Evolutionary conservation across 2,797 vertebrate species (phyloP), one percentile per base, ranked within the genome.

Genomic region (Knipowitschia caucasica): DNA sequence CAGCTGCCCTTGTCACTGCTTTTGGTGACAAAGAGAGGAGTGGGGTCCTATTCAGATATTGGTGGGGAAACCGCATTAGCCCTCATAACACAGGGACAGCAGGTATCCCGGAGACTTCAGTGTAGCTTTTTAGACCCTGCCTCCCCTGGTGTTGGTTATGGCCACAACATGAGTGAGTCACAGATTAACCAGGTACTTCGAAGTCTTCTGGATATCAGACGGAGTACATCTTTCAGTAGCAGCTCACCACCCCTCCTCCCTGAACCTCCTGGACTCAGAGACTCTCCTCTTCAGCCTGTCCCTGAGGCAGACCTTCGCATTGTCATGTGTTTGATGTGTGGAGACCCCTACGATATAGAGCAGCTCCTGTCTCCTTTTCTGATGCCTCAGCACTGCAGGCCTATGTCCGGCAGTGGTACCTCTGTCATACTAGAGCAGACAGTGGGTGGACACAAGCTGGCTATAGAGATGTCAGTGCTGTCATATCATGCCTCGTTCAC

Each of bases 401-500:
- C 95, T 2, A 90, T 93, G 5, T 89, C 90, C 11, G 88, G 86
- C 70, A 78, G 76, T 33, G 89, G 90, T 34, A 91, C 90, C 44
- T 95, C 94, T 0, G 92, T 96, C 7, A 78, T 95, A 75, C 81
- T 97, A 8, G 95, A 98, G 65, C 64, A 95, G 46, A 71, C 88
- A 5, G 50, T 98, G 0, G 93, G 93, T 7, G 79, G 88, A 1
- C 93, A 94, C 71, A 91, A 85, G 79, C 86, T 93, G 46, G 90
- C 89, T 1, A 88, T 96, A 31, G 95, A 98, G 77, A 88, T 98
- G 17, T 92, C 93, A 2, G 46, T 96, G 39, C 89, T 97, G 0
- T 98, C 96, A 0, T 99, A 95, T 86, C 96, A 99, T 43, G 92
- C 95, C 11, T 93, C 95, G 1, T 99, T 99, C 59, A 92, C 94